Evolutionary conservation across 2,113 vertebrate genomes (phyloP).

Genomic region (Pogona vitticeps): DNA sequence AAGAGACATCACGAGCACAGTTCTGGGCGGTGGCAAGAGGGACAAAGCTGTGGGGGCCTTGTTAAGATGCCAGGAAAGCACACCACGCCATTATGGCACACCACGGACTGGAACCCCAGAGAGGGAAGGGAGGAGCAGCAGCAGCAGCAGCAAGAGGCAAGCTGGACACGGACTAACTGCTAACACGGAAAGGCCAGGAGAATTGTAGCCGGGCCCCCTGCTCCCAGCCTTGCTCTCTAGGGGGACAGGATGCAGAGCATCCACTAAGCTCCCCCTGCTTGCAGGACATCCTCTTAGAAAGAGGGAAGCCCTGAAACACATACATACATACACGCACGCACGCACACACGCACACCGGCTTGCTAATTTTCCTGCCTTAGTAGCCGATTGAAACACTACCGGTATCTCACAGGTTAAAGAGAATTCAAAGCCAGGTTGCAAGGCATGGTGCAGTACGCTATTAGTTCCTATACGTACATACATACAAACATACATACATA

Average conservation of each 20-base stretch:
- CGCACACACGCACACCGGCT: no score
- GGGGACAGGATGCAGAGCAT: not conserved
- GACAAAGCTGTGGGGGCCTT: conserved; percentile 81
- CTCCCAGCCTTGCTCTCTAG: conserved; percentile 21
- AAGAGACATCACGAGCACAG: conserved; percentile 82
- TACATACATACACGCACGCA: no score
- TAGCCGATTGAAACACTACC: conserved; percentile 77
- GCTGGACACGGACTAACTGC: conserved; percentile 76
- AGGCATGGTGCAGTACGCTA: conserved; percentile 79
- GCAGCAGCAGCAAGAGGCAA: conserved; percentile 43
- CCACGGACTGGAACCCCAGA: conserved; percentile 75
- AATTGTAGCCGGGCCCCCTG: conserved; percentile 5
- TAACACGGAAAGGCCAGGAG: conserved; percentile 59
- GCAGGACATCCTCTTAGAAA: no score
- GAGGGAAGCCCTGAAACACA: no score
- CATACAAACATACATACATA: no score
- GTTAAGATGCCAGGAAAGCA: conserved; percentile 79
- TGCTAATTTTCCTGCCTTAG: conserved; percentile 44
- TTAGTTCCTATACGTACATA: conserved; percentile 82
- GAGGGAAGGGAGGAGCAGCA: conserved; percentile 15
- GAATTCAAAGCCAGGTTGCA: conserved; percentile 77
- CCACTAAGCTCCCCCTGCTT: not conserved
- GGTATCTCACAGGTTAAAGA: conserved; percentile 81
- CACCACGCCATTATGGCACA: conserved; percentile 76
- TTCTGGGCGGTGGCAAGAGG: conserved; percentile 70